These are phyloP conservation scores for Zosterops japonicus DNA, from an alignment of 2,113 vertebrate genomes.

Conservation along the genomic window DNA sequence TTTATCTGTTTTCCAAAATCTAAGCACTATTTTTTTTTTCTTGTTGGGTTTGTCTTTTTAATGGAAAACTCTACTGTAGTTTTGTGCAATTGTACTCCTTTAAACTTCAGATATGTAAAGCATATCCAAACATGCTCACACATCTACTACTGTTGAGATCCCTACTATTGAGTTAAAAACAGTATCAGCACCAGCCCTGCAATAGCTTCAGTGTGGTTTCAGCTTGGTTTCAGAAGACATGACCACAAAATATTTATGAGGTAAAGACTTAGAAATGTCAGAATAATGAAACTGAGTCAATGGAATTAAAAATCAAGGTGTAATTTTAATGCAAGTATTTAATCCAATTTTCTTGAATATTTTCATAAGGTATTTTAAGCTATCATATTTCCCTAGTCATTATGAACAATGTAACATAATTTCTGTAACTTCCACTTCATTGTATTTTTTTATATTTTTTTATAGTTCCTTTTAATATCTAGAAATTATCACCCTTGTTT, in stretches of 20 bases:
- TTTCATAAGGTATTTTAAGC: constrained; percentile 24
- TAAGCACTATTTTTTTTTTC: background rate
- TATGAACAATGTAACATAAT: background rate
- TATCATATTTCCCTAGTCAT: background rate
- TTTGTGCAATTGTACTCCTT: background rate
- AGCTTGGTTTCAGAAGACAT: constrained; percentile 50
- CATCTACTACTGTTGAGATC: background rate
- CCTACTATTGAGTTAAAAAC: background rate
- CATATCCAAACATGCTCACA: background rate
- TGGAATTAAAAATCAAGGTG: constrained; percentile 40
- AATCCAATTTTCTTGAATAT: background rate
- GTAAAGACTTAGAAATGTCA: constrained; percentile 66
- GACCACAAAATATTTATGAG: constrained; percentile 59
- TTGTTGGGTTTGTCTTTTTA: background rate
- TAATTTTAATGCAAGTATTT: constrained; percentile 50
- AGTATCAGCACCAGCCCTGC: background rate
- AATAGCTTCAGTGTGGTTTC: background rate
- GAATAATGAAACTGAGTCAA: constrained; percentile 49
- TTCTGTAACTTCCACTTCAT: background rate
- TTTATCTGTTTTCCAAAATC: background rate
- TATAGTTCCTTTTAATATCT: background rate
- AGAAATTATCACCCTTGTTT: background rate
- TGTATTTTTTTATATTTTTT: background rate
- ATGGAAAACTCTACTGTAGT: background rate
- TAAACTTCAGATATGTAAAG: background rate